Conservation (phyloP, 2,888 invertebrate species). For the Arrhopalites spinosus region DNA sequence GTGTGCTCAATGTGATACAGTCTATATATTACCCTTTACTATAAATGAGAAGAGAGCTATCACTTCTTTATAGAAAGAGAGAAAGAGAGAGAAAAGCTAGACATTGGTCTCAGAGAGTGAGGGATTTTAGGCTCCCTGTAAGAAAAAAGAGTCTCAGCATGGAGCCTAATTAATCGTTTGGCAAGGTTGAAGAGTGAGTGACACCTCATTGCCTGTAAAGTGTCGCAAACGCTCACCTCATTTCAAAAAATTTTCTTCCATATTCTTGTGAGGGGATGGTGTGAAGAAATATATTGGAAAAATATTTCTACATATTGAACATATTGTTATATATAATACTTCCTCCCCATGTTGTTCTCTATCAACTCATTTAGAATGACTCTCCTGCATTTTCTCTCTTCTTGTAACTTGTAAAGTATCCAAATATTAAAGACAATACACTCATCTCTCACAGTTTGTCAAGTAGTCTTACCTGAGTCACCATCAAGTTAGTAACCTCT, state of each 20-base stretch:
- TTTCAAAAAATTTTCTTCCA: neutral
- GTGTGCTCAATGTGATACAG: no score
- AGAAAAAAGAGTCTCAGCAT: conserved; percentile 7
- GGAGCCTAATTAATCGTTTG: conserved; percentile 18
- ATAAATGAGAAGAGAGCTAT: no score
- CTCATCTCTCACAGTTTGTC: conserved; percentile 19
- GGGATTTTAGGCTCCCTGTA: no score
- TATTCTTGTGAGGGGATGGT: neutral
- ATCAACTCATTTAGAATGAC: neutral
- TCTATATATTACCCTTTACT: no score
- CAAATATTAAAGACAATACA: conserved; percentile 23
- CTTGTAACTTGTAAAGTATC: neutral
- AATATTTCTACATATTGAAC: neutral
- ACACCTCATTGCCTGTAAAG: neutral
- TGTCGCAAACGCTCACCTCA: conserved; percentile 7
- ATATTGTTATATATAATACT: neutral
- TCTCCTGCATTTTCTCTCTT: neutral
- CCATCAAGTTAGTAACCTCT: neutral
- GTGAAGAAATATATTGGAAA: neutral
- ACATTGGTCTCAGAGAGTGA: neutral
- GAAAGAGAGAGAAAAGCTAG: no score
- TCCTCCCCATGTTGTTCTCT: neutral
- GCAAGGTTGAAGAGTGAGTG: conserved; percentile 17
- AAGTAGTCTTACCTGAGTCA: conserved; percentile 20
- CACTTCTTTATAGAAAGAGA: no score